Conservation (phyloP, 2,797 vertebrate species). For the Etheostoma perlongum region DNA sequence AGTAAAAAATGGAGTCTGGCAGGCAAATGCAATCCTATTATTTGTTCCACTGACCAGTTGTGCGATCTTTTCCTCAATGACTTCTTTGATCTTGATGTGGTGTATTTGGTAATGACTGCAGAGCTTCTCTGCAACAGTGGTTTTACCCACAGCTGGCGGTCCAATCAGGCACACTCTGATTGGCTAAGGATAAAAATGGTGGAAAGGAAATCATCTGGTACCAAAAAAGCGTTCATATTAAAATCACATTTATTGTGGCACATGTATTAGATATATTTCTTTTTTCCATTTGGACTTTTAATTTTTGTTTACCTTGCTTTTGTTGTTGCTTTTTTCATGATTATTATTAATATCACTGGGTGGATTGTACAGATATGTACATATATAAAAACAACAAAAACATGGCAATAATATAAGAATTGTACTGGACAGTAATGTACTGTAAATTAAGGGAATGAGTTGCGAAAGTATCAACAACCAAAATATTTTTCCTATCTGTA, state of each 20-base stretch:
- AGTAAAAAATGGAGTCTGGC: background rate
- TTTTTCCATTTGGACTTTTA: too few relatives aligned
- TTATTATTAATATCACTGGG: too few relatives aligned
- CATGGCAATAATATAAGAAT: too few relatives aligned
- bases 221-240: background rate
- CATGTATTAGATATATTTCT: too few relatives aligned
- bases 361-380: too few relatives aligned
- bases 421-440: too few relatives aligned
- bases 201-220: background rate
- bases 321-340: too few relatives aligned
- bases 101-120: slow-evolving; percentile 90
- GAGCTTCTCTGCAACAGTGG: slow-evolving; percentile 86
- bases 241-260: too few relatives aligned
- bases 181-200: slow-evolving; percentile 82
- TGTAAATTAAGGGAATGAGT: too few relatives aligned
- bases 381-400: too few relatives aligned
- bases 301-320: too few relatives aligned
- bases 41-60: slow-evolving; percentile 85
- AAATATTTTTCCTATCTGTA: background rate
- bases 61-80: slow-evolving; percentile 86
- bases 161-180: slow-evolving; percentile 90
- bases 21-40: background rate
- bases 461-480: too few relatives aligned
- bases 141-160: slow-evolving; percentile 93
- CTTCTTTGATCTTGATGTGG: slow-evolving; percentile 84